A percentile compares a stretch with the other conserved stretches of the same genome.
phyloP scores from a whole-genome alignment of 2,888 invertebrate genomes.

The Tachina lurida region DNA sequence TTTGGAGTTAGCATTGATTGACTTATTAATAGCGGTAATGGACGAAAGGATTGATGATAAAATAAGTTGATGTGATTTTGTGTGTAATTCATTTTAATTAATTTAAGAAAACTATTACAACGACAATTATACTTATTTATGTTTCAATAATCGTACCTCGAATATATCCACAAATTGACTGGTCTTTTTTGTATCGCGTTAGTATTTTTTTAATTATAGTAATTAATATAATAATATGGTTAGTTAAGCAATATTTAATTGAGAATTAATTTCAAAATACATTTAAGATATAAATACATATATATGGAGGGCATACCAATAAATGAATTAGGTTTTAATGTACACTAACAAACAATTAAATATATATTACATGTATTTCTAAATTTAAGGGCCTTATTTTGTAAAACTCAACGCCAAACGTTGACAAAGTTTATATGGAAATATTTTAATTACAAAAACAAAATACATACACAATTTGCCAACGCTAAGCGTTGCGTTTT shows the following conservation, averaged over 20 bases:
- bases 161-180: slow-evolving; percentile 83
- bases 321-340: no score
- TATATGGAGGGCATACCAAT: no score
- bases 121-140: slow-evolving; percentile 56
- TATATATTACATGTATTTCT: no score
- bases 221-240: slow-evolving; percentile 61
- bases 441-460: no score
- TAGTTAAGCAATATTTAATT: slow-evolving; percentile 7
- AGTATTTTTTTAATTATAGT: slow-evolving; percentile 49
- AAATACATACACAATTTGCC: no score
- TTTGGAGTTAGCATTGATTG: slow-evolving; percentile 7
- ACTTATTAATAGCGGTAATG: slow-evolving; percentile 59
- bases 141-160: slow-evolving; percentile 81
- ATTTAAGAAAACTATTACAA: slow-evolving; percentile 63
- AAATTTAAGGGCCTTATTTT: no score
- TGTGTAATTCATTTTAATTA: slow-evolving; percentile 55
- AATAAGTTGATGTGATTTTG: slow-evolving; percentile 41
- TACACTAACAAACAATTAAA: no score
- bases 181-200: slow-evolving; percentile 77
- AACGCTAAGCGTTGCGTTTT: no score
- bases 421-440: no score
- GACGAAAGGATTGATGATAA: slow-evolving; percentile 56
- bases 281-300: neutral
- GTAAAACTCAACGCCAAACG: no score
- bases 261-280: neutral